Evolutionary conservation across 2,888 invertebrate genomes (phyloP), one percentile per base, ranked within the genome.

Genomic region (Amiota minor): DNA sequence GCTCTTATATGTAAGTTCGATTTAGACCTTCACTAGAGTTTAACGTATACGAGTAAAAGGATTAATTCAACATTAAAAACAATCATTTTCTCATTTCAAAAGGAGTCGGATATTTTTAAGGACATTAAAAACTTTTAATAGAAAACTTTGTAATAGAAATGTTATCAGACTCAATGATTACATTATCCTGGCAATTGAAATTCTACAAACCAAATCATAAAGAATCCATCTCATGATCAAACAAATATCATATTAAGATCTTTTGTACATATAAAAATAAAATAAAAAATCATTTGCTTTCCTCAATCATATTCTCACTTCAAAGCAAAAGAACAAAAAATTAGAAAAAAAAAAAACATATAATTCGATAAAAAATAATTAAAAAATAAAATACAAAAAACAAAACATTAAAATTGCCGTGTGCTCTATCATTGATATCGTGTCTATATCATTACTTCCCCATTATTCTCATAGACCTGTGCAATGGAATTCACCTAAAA

Each of bases 401-500:
- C 72, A 78, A 78, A 79, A 74, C 56, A 69, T 61, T 55, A 65
- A 75, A 50, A 70, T 56, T 76, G 76, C 72, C 75, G 77, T 77
- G 77, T 76, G 77, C 61, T 72, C 47, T 68, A n/a, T 68, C 83
- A 83, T 82, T 82, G 82, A 83, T 82, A 79, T 80, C 59, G 16
- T 82, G 82, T 83, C 81, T 79, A 81, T 78, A 81, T 83, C 83
- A 84, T 84, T 83, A 81, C 83, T 83, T 83, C 83, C 80, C 81
- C 86, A 86, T 86, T 83, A 87, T 86, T 86, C 82, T 83, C 87
- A 81, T 87, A 96, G 96, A 91, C 95, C 95, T 87, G 94, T 96
- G 91, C 95, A 96, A 91, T 96, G 96, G 96, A 96, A 95, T 90
- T 96, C 96, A 76, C 96, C 96, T 78, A 96, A 96, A 91, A 95